Base-by-base conservation (phyloP, 2,888 invertebrate species). In the Trypoxylon attenuatum region DNA sequence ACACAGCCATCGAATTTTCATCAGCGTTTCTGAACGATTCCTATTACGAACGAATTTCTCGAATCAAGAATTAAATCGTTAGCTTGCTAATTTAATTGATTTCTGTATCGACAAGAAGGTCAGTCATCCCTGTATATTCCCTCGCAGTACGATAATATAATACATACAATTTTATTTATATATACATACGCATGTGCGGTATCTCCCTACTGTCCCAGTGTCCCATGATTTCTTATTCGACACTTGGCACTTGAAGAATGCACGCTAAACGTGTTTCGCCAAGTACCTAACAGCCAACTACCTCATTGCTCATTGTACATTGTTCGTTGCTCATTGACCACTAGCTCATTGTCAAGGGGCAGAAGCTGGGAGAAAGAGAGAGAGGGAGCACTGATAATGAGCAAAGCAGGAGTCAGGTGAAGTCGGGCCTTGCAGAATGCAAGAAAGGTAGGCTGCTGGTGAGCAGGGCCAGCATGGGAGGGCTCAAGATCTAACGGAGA, bases 1-100 rank as follows among this genome's bases (percentile, higher is more conserved):
- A 86, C 85, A 19, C 87, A 87, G 51, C 83, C 84, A 22, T 82
- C 87, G 46, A 87, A 87, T 68, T 86, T 87, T 63, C 87, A 87
- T 80, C 87, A 87, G 66, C 87, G 87, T 62, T 87, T 86, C 72
- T 85, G 73, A 79, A 42, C 29, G 15, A 60, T 47, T 43, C 22
- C 38, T 38, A 27, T 43, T 25, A 52, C 23, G 8, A 50, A 29
- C 19, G 27, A 52, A 53, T 18, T 23, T 50, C 25, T 42, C 39
- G 46, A 16, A 45, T 8, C 38, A 33, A 33, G 42, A 38, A 54
- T 56, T 52, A 42, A 62, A 47, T 49, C 41, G 25, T 45, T 60
- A 69, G 53, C 52, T 27, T 29, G 55, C 50, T 57, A 45, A 69
- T 65, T 70, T 61, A 27, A 70, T 66, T 49, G 5, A 56, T 43